Evolutionary conservation across 2,888 invertebrate genomes (phyloP), one percentile per base, ranked within the genome.

Genomic region (Tinea semifulvella): DNA sequence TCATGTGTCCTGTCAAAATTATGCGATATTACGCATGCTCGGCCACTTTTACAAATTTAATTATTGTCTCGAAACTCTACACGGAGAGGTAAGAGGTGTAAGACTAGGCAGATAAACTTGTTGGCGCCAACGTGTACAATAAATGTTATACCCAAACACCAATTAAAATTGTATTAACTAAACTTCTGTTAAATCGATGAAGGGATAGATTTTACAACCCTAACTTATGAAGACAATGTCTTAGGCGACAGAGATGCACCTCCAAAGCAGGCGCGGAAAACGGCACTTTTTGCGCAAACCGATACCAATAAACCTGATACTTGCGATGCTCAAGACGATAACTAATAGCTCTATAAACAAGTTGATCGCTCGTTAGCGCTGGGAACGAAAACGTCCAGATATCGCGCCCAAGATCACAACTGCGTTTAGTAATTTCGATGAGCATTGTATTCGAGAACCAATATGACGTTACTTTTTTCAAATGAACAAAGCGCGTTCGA

Each of bases 301-400:
- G 70, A 75, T 69, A 69, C 65, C 63, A 56, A 43, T 28, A 20
- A 64, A 65, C 60, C 60, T 61, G 73, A 73, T 73, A 67, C 38
- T 22, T 8, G 22, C 26, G 43, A 36, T 42, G 18, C 28, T 18
- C 22, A 19, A 35, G 13, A 16, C 58, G 62, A 65, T 66, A 65
- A 61, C 71, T 75, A 74, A 76, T 74, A 74, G 72, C 72, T 69
- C 70, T 69, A 76, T 74, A 75, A 75, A 76, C 70, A 63, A 74
- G 71, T 73, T 76, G 70, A 74, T 68, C 71, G 65, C 66, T 61
- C 61, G 66, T 67, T 68, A 66, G 61, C 64, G 69, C 67, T 66
- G 66, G 66, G 65, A 68, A 43, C 43, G 18, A 26, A 38, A 18
- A 14, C 31, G 38, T 17, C 16, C 38, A 13, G 27, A 27, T 42